A percentile compares a stretch with the other conserved stretches of the same genome.
Evolutionary conservation across 2,888 invertebrate genomes (phyloP).

Genomic region (Drosophila antonietae): DNA sequence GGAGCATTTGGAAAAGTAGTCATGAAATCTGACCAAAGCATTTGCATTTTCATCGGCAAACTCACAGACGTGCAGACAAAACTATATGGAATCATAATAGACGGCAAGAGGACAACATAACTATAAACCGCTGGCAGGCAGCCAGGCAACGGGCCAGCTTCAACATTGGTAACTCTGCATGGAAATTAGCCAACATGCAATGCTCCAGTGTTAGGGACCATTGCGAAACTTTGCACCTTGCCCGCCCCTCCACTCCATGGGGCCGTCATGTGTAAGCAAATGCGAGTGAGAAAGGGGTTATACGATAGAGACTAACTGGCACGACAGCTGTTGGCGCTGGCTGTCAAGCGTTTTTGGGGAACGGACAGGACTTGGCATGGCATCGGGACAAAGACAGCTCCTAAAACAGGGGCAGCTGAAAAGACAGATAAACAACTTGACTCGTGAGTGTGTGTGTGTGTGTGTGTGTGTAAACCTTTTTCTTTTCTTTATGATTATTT

Average conservation of each 20-base stretch:
- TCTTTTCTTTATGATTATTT: constrained; percentile 31
- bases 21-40: constrained; percentile 44
- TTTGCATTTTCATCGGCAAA: constrained; percentile 35
- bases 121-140: constrained; percentile 48
- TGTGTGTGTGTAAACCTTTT: constrained; percentile 14
- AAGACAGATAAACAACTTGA: constrained; percentile 70
- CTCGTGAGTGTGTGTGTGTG: constrained; percentile 17
- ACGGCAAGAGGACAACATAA: constrained; percentile 45
- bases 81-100: constrained; percentile 47
- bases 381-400: constrained; percentile 35
- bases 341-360: constrained; percentile 41
- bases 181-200: constrained; percentile 47
- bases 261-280: constrained; percentile 9
- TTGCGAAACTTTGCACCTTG: constrained; percentile 5
- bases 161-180: constrained; percentile 29
- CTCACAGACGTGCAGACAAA: not conserved
- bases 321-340: constrained; percentile 72
- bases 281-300: constrained; percentile 18
- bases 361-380: constrained; percentile 51
- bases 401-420: constrained; percentile 55
- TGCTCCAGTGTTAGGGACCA: constrained; percentile 14
- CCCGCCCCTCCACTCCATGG: not conserved
- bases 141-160: constrained; percentile 23
- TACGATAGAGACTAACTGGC: constrained; percentile 58
- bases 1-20: constrained; percentile 46